Percentiles rank a stretch among this genome's conserved stretches.
Conservation (phyloP, 2,888 invertebrate genomes). For the Tinea trinotella region DNA sequence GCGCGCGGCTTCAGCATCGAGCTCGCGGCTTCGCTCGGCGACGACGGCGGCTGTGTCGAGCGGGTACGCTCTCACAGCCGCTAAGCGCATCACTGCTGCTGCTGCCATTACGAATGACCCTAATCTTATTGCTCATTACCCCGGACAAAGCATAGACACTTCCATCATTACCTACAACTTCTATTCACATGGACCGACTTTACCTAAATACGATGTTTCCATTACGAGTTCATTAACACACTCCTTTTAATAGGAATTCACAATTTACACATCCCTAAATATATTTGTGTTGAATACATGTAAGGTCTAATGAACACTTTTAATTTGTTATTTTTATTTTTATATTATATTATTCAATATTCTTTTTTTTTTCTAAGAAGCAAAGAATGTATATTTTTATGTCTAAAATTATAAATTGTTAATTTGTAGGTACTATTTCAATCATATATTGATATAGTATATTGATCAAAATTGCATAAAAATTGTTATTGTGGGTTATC, state of each 20-base stretch:
- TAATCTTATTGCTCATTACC: slow-evolving; percentile 15
- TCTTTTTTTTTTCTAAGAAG: too few species aligned
- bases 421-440: too few species aligned
- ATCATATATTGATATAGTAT: too few species aligned
- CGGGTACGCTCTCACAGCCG: background rate
- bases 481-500: too few species aligned
- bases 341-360: too few species aligned
- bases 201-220: background rate
- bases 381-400: too few species aligned
- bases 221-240: background rate
- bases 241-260: background rate
- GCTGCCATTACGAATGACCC: slow-evolving; percentile 16
- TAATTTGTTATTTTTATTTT: too few species aligned
- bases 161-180: slow-evolving; percentile 7
- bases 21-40: slow-evolving; percentile 44
- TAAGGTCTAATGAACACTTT: too few species aligned
- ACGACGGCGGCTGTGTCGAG: slow-evolving; percentile 20
- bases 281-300: too few species aligned
- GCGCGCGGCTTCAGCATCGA: slow-evolving; percentile 63
- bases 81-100: slow-evolving; percentile 1
- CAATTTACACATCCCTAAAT: background rate
- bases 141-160: background rate
- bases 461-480: too few species aligned
- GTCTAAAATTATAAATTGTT: too few species aligned
- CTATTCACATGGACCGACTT: background rate